Evolutionary conservation across 2,888 invertebrate genomes (phyloP).

Genomic region (Eudasyphora cyanicolor): DNA sequence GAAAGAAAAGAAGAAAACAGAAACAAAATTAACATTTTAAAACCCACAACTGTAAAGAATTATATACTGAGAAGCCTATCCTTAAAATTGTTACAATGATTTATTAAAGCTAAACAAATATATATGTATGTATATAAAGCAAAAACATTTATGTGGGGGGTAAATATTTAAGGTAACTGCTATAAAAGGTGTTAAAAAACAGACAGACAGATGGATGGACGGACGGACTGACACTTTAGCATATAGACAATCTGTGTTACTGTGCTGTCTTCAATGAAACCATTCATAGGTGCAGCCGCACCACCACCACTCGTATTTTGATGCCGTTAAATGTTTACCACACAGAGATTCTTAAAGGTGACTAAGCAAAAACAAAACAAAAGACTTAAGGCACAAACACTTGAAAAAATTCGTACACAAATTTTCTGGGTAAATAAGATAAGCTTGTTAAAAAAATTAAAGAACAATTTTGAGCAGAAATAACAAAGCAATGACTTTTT

Average conservation of each 20-base stretch:
- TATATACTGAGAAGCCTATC: constrained; percentile 43
- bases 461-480: too few relatives aligned
- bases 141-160: neutral
- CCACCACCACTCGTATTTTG: neutral
- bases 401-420: neutral
- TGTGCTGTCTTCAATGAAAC: neutral
- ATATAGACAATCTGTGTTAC: too few relatives aligned
- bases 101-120: neutral
- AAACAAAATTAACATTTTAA: constrained; percentile 17
- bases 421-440: neutral
- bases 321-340: neutral
- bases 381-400: constrained; percentile 26
- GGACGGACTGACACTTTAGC: too few relatives aligned
- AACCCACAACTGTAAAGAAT: constrained; percentile 39
- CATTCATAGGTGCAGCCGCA: neutral
- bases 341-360: neutral
- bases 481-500: too few relatives aligned
- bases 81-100: constrained; percentile 34
- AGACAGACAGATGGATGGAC: neutral
- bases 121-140: neutral
- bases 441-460: too few relatives aligned
- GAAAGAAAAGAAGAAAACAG: constrained; percentile 37
- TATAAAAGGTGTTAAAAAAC: neutral
- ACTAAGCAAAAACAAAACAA: constrained; percentile 9
- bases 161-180: neutral